Percentiles rank a stretch among this genome's conserved stretches.
Conservation (phyloP, 2,888 invertebrate species). For the Lepidonotus clava region DNA sequence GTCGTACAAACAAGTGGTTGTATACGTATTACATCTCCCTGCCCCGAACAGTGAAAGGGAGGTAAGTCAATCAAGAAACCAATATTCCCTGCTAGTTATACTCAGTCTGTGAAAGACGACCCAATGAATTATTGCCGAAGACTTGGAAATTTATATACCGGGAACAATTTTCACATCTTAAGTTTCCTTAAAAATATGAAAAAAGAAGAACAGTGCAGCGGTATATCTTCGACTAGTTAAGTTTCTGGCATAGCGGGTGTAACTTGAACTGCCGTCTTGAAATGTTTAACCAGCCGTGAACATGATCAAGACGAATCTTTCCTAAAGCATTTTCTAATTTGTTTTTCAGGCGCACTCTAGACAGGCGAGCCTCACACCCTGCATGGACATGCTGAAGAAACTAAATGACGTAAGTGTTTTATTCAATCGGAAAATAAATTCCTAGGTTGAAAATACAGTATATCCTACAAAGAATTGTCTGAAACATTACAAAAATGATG, state of each 20-base stretch:
- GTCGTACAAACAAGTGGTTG: constrained; percentile 75
- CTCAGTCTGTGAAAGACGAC: background rate
- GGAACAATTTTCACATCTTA: too few relatives aligned
- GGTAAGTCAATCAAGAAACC: constrained; percentile 64
- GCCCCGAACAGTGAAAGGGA: constrained; percentile 65
- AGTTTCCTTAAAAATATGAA: too few relatives aligned
- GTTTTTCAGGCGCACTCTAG: constrained; percentile 55
- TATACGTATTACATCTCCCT: constrained; percentile 71
- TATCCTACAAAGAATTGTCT: too few relatives aligned
- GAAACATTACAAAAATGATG: too few relatives aligned
- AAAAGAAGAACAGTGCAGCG: too few relatives aligned
- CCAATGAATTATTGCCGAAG: background rate
- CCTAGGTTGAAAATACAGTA: too few relatives aligned
- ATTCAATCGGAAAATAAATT: too few relatives aligned
- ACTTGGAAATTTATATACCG: too few relatives aligned
- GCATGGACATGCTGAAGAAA: constrained; percentile 85
- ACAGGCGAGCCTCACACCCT: constrained; percentile 67
- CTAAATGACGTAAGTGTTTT: constrained; percentile 87
- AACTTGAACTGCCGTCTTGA: too few relatives aligned
- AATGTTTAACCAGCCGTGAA: too few relatives aligned
- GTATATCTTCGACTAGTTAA: too few relatives aligned
- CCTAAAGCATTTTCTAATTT: background rate
- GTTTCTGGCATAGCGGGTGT: too few relatives aligned
- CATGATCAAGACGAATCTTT: background rate
- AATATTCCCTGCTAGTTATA: background rate